phyloP scores from a whole-genome alignment of 35 echinoderm and acorn worm species.

The Heliocidaris tuberculata region DNA sequence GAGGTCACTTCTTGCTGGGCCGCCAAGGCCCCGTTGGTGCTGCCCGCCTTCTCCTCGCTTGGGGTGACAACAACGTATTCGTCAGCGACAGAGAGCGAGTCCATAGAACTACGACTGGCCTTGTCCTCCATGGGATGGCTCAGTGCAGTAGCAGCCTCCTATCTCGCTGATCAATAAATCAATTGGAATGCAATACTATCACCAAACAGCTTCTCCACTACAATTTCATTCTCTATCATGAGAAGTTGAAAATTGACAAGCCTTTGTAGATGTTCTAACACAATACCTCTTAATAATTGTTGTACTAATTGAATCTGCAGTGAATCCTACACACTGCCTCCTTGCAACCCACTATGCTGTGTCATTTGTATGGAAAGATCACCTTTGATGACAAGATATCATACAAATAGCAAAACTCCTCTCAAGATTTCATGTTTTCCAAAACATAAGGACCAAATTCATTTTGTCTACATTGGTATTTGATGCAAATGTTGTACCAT shows the following conservation, averaged over 20 bases:
- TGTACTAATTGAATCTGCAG: background rate
- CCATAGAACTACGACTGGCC: conserved; percentile 82
- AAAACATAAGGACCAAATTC: background rate
- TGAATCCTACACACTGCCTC: background rate
- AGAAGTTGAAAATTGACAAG: background rate
- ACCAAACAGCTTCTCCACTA: background rate
- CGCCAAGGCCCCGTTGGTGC: background rate
- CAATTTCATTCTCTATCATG: background rate
- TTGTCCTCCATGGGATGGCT: conserved; percentile 84
- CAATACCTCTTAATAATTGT: background rate
- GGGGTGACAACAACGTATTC: conserved; percentile 94
- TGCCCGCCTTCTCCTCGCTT: conserved; percentile 54
- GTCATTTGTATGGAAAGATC: background rate
- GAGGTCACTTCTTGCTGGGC: conserved; percentile 23
- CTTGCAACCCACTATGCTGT: background rate
- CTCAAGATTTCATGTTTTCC: background rate
- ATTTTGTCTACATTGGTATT: background rate
- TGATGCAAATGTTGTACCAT: background rate
- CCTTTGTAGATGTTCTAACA: background rate
- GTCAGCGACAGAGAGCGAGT: conserved; percentile 89
- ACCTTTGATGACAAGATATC: background rate
- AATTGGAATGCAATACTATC: background rate
- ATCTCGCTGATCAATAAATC: background rate
- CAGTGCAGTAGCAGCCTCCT: background rate
- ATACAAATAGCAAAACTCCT: too few relatives aligned